Evolutionary conservation across 92 coral and sea anemone species (phyloP), one percentile per base, ranked within the genome.

Genomic region (Porites cylindrica): DNA sequence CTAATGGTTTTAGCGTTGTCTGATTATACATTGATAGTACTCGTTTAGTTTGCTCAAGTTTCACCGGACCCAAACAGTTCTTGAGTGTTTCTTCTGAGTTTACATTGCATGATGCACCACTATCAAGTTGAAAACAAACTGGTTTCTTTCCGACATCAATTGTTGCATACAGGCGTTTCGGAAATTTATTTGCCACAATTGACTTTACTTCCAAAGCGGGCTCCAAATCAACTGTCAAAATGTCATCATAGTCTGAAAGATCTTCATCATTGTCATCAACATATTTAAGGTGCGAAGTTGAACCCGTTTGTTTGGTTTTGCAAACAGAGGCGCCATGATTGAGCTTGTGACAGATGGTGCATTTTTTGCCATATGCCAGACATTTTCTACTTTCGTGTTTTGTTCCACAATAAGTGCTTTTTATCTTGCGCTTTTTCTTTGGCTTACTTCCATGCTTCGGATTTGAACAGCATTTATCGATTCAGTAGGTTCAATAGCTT

Each of bases 61-160:
- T 50, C 1, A 84, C 86, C 85, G 51, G 53, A 70, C 92, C 92
- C 62, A 78, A 51, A 66, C 92, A 84, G 20, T 71, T 79, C 53
- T 89, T 51, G 26, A 84, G 74, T 10, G 84, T 84, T 65, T 62
- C 52, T 38, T 51, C 74, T 21, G 88, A 84, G 26, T 77, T 78
- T 13, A 83, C 75, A 50, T 83, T 84, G 67, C 93, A 86, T 21
- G 93, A 77, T 7, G 91, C 91, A 4, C 89, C 91, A 64, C 91
- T 82, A 60, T 87, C 91, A 12, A 87, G 76, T 58, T 87, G 91
- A 87, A 91, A 87, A 32, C 85, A 64, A 1, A 86, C 94, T 68
- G 91, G 91, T n/a, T 29, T 76, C 56, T 70, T 67, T 64, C 91
- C 88, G 16, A 86, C 84, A 67, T 75, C 67, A 14, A 90, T 73